Evolutionary conservation across 2,888 invertebrate genomes (phyloP).

Genomic region (Tupiocoris notatus): DNA sequence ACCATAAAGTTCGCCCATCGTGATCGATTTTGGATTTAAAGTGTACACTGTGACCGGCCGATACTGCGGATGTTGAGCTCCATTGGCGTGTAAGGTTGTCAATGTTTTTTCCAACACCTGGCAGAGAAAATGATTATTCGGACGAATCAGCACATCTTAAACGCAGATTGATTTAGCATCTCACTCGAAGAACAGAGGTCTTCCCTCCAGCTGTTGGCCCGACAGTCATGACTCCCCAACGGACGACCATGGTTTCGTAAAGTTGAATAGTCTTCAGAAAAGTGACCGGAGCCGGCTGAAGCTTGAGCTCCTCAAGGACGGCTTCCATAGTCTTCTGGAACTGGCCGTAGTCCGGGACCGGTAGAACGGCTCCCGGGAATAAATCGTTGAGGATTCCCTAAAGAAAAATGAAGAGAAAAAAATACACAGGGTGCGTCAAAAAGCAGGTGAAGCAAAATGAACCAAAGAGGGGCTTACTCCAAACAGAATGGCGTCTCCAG

Average conservation of each 20-base stretch:
- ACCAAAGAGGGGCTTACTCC: conserved; percentile 59
- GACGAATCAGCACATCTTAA: no score
- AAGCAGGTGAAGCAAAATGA: not conserved
- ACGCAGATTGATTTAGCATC: no score
- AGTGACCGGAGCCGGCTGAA: conserved; percentile 62
- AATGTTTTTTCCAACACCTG: conserved; percentile 72
- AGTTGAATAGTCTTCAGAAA: conserved; percentile 78
- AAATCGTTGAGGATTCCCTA: conserved; percentile 86
- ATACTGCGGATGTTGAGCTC: conserved; percentile 63
- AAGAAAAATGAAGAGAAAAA: conserved; percentile 50
- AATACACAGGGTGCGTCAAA: not conserved
- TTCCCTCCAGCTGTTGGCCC: conserved; percentile 89
- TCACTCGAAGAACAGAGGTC: conserved; percentile 70
- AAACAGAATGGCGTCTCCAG: conserved; percentile 80
- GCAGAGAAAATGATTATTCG: not conserved
- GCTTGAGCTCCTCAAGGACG: conserved; percentile 60
- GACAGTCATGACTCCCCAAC: conserved; percentile 90
- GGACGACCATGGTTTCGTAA: conserved; percentile 85
- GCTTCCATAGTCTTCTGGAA: conserved; percentile 64
- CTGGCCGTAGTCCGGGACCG: conserved; percentile 74
- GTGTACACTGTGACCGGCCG: conserved; percentile 73
- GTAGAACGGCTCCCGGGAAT: conserved; percentile 79
- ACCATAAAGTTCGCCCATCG: conserved; percentile 84
- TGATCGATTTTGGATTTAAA: conserved; percentile 85
- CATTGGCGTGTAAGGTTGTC: conserved; percentile 63